Evolutionary conservation across 2,797 vertebrate species (phyloP), one percentile per base, ranked within the genome.

Genomic region (Sparidentex hasta): DNA sequence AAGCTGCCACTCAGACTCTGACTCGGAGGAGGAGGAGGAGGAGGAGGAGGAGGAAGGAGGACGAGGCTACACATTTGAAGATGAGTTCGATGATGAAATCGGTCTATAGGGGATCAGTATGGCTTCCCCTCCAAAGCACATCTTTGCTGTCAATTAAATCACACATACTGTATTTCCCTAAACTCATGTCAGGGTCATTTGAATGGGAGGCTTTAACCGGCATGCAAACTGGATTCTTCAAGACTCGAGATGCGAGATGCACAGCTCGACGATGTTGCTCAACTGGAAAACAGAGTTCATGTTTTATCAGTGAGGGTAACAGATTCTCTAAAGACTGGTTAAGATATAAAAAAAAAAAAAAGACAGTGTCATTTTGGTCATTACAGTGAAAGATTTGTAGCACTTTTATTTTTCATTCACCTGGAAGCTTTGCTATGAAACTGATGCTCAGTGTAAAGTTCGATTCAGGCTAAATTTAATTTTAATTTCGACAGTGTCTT

Each of bases 81-180:
- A 97, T 13, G 95, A 96, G 88, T 96, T 95, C 58, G 96, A 97
- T 82, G 96, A 96, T 63, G 96, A 97, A 73, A 96, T 97, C 1
- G 96, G 96, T 74, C 91, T 97, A 93, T 97, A 97, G 93, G 82
- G 71, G 56, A 78, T 4, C 46, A 17, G 23, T 48, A 33, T 44
- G 25, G 13, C 25, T 56, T 57, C 29, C 20, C n/a, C 23, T 51
- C 62, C 21, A 88, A 80, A 82, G 90, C 21, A 78, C 20, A 66
- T 86, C 47, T 81, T 89, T 83, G 72, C 83, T 90, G 85, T 88
- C 69, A 69, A 78, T 41, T 79, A 76, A 80, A 88, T 87, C 61
- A 70, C 75, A 51, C 69, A 82, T 82, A 86, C 79, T 75, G 78
- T 79, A 79, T 82, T 82, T 82, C 65, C 68, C 63, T 78, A 68